phyloP scores from a whole-genome alignment of 2,888 invertebrate species.

The Gymnocheta viridis region DNA sequence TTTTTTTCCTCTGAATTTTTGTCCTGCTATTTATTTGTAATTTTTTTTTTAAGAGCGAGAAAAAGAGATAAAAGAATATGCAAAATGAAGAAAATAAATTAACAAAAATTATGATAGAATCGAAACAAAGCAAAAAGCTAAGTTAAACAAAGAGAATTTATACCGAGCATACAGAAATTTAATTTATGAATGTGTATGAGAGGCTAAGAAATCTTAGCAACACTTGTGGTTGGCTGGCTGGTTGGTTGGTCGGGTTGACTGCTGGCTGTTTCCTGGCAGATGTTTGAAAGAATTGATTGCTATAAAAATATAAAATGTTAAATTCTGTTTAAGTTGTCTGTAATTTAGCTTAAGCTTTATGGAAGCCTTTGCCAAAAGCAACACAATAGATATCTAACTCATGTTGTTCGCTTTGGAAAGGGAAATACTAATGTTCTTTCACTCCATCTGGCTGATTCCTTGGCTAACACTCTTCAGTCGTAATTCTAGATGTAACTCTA shows the following conservation, averaged over 20 bases:
- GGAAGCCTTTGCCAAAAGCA: no score
- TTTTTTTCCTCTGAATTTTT: constrained; percentile 46
- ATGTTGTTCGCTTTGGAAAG: no score
- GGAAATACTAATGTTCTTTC: no score
- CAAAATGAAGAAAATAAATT: constrained; percentile 5
- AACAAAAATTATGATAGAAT: constrained; percentile 59
- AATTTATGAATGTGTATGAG: constrained; percentile 65
- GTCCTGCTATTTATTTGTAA: constrained; percentile 61
- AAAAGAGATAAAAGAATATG: neutral
- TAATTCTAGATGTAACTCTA: no score
- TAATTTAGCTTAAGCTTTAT: no score
- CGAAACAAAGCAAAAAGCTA: constrained; percentile 35
- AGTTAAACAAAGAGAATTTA: constrained; percentile 13
- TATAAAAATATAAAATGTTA: neutral
- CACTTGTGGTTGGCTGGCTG: constrained; percentile 58
- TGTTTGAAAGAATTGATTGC: constrained; percentile 12
- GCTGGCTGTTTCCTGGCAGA: constrained; percentile 22
- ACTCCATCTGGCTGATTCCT: no score
- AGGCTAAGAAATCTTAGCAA: constrained; percentile 55
- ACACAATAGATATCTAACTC: no score
- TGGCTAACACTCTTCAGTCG: no score
- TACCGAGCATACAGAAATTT: constrained; percentile 52
- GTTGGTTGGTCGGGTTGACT: constrained; percentile 25
- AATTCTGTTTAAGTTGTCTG: neutral
- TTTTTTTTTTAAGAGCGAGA: constrained; percentile 37